Conservation (phyloP, 2,888 invertebrate genomes). For the Microchrysa polita region DNA sequence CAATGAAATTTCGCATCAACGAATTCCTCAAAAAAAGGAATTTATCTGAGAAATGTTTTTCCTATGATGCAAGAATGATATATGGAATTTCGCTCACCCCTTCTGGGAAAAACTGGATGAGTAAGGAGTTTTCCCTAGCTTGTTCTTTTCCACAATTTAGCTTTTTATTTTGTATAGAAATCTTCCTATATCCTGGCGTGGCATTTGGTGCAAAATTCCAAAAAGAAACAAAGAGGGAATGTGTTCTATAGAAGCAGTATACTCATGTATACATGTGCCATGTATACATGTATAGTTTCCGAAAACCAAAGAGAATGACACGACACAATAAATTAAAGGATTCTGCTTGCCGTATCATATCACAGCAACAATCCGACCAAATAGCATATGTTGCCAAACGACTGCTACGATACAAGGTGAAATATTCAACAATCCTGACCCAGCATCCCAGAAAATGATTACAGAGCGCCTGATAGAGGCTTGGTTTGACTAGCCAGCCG, state of each 20-base stretch:
- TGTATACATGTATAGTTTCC: conserved; percentile 21
- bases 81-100: not conserved
- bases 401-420: too few relatives aligned
- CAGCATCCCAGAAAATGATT: not conserved
- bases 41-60: conserved; percentile 42
- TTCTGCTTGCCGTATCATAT: conserved; percentile 44
- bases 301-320: conserved; percentile 45
- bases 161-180: too few relatives aligned
- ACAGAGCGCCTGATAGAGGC: too few relatives aligned
- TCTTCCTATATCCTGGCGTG: not conserved
- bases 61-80: conserved; percentile 13
- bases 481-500: too few relatives aligned
- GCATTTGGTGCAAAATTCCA: not conserved
- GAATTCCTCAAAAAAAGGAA: conserved; percentile 1
- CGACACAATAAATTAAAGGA: conserved; percentile 46
- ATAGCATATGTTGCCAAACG: conserved; percentile 37
- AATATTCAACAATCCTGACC: conserved; percentile 37
- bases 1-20: conserved; percentile 9
- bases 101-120: not conserved
- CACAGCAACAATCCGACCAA: conserved; percentile 1
- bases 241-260: not conserved
- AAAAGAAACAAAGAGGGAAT: not conserved
- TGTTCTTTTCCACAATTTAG: not conserved
- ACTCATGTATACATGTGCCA: not conserved
- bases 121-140: conserved; percentile 23